Base-by-base conservation (phyloP, 2,888 invertebrate species). In the Himalopsyche japonica region DNA sequence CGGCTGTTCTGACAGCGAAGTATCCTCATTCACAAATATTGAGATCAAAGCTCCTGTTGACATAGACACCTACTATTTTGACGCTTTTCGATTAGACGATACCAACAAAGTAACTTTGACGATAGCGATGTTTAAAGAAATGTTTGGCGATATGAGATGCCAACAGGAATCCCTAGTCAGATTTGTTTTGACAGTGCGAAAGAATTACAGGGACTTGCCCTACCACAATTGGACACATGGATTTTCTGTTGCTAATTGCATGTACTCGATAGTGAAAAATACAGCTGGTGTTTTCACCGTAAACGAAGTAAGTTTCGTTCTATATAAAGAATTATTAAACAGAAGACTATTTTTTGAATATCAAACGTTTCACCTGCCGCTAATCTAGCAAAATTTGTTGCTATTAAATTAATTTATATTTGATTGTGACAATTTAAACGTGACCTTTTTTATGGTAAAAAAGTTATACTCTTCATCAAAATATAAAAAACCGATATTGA, bases 141-240 rank as follows among this genome's bases (percentile, higher is more conserved):
- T 97, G 8, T 97, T 97, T 88, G 94, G 93, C 1, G 88, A 94
- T 81, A 89, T 90, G 0, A 91, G 94, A 64, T 96, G 96, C 89
- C 96, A 97, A 88, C 89, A 93, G 32, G 93, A 93, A 87, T 94
- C 94, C 79, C 89, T 97, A 81, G 93, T 95, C 37, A 92, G 95
- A 82, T 97, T 97, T 89, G 94, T 95, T 1, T 89, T 97, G 87
- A 97, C 97, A 0, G 97, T 97, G 3, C 94, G 95, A 89, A 97
- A 97, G 90, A 97, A 97, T 90, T 97, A 97, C 89, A 92, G 97
- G 10, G 91, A 94, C 37, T 96, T 97, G 0, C 96, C 97, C 0
- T 97, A 97, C 89, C 97, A 97, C 89, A 97, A 97, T 89, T 97
- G 97, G 94, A 95, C 95, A 32, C 97, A 97, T 89, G 97, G 96